Percentiles rank a stretch among this genome's conserved stretches.
These are phyloP conservation scores for Mythimna pallens DNA, from an alignment of 2,888 invertebrate genomes.

Conservation along the genomic window DNA sequence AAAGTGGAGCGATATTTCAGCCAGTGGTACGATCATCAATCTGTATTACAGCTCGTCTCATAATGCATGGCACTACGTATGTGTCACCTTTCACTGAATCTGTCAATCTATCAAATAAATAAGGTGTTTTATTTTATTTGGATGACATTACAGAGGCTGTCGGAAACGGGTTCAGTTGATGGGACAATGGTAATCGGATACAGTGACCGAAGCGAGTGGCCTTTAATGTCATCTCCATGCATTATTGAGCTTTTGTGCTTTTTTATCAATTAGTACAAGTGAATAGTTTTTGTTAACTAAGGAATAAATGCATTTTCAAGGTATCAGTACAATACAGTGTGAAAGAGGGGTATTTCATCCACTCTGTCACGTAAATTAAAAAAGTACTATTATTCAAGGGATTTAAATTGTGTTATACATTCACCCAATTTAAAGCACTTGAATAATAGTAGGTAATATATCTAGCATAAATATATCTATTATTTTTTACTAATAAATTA, in stretches of 20 bases:
- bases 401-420: too few species aligned
- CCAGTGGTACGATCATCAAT: slow-evolving; percentile 54
- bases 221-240: slow-evolving; percentile 23
- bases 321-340: too few species aligned
- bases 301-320: neutral
- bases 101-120: slow-evolving; percentile 60
- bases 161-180: slow-evolving; percentile 44
- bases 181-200: slow-evolving; percentile 32
- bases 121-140: slow-evolving; percentile 47
- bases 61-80: slow-evolving; percentile 53
- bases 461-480: too few species aligned
- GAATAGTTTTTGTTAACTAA: neutral
- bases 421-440: too few species aligned
- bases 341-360: too few species aligned
- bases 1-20: slow-evolving; percentile 59
- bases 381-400: too few species aligned
- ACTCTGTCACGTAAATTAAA: too few species aligned
- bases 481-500: too few species aligned
- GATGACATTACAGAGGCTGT: slow-evolving; percentile 12
- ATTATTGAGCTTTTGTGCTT: neutral
- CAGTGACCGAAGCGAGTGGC: slow-evolving; percentile 11
- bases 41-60: slow-evolving; percentile 57
- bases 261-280: neutral
- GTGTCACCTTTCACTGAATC: slow-evolving; percentile 54
- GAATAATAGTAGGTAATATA: too few species aligned